Evolutionary conservation across 2,113 vertebrate genomes (phyloP).

Genomic region (Sterna hirundo): DNA sequence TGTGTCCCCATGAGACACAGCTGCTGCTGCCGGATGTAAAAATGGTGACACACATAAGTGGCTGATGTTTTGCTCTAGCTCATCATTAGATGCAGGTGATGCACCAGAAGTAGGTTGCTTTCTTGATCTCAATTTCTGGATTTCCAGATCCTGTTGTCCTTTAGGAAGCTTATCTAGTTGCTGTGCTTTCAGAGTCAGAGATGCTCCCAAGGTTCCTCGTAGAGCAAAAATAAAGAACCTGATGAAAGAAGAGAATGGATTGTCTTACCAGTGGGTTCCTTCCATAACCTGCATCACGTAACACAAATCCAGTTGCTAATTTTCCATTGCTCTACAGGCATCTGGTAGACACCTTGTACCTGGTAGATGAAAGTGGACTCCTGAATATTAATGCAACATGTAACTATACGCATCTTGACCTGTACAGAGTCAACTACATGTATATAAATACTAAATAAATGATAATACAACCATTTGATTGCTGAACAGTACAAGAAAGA

Average conservation of each 20-base stretch:
- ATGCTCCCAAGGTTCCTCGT: slow-evolving; percentile 78
- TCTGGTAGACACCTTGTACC: background rate
- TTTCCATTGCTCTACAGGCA: background rate
- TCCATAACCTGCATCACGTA: background rate
- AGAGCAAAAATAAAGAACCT: slow-evolving; percentile 85
- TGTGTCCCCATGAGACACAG: background rate
- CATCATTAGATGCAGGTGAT: background rate
- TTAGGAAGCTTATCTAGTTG: slow-evolving; percentile 80
- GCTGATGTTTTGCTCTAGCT: background rate
- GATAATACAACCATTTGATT: background rate
- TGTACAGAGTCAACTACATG: background rate
- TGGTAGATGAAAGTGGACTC: background rate
- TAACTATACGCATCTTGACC: background rate
- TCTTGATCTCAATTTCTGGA: slow-evolving; percentile 78
- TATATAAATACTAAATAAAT: background rate
- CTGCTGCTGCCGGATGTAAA: background rate
- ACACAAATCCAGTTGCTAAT: background rate
- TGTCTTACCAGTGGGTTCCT: background rate
- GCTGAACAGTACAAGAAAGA: background rate
- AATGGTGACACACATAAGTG: background rate
- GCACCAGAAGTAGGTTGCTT: background rate
- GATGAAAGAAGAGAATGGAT: slow-evolving; percentile 5
- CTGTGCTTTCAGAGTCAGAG: slow-evolving; percentile 79
- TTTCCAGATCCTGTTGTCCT: slow-evolving; percentile 70
- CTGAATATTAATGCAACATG: background rate